Evolutionary conservation across 1,140 invertebrate genomes (phyloP), one percentile per base, ranked within the genome.

Genomic region (Caenorhabditis inopinata): DNA sequence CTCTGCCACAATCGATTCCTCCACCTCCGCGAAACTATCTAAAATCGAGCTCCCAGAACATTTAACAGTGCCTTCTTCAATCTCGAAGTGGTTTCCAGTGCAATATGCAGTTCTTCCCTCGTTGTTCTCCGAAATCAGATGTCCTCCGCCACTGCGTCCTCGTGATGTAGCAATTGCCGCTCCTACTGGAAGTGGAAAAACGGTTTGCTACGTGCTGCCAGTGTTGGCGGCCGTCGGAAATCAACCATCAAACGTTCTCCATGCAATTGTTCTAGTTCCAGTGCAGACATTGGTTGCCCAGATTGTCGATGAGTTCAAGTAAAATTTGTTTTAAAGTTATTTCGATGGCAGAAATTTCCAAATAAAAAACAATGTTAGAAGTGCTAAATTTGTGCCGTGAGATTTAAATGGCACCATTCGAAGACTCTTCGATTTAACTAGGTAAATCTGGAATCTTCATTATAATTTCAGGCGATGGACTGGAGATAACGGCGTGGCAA

Each of bases 181-280:
- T 48, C 95, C 96, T 23, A 99, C 97, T 16, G 97, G 96, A 12
- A 27, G 95, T 91, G 96, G 96, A 11, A 99, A 99, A 91, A 98
- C 96, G 0, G 89, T 98, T 62, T 93, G 95, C 5, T 98, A 95
- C 92, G 94, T 94, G 79, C 89, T 98, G 76, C 96, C 96, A 14
- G 93, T 98, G 62, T 90, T 99, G 58, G 94, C 98, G 89, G 87
- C 89, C 3, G 45, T 83, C 7, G 53, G 77, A 16, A n/a, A 80
- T 68, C 84, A 16, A 7, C 79, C 79, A 14, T 91, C 1, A 91
- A 90, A 81, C 90, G 92, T n/a, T 85, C 91, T 98, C 14, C 90
- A 93, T 81, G 96, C 94, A 51, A 87, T 99, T 51, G 91, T 97
- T 27, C 93, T 99, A 16, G 89, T 97, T 62, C 96, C 96, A 11